Evolutionary conservation across 35 echinoderm and acorn worm species (phyloP).

Genomic region (Heliocidaris tuberculata): DNA sequence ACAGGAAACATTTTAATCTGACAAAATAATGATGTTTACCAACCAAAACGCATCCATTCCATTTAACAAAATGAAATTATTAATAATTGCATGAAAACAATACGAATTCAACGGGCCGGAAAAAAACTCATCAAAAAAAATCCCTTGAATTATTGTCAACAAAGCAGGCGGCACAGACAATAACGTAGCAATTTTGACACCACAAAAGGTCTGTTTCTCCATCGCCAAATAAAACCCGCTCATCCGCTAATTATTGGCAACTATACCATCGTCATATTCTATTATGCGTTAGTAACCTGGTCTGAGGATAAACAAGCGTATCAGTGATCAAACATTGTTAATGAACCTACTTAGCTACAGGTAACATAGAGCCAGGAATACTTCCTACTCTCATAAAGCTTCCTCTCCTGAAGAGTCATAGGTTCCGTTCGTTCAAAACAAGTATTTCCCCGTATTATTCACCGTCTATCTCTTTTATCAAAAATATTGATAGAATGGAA

Average conservation of each 20-base stretch:
- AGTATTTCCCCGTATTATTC: slow-evolving; percentile 2
- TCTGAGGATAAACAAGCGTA: background rate
- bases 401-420: background rate
- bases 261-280: background rate
- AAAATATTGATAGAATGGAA: background rate
- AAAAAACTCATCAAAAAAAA: background rate
- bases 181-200: background rate
- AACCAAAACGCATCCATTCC: background rate
- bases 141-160: background rate
- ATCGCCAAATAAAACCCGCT: background rate
- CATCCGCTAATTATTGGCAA: background rate
- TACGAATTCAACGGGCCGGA: background rate
- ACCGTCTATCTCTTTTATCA: background rate
- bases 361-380: background rate
- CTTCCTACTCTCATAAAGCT: background rate
- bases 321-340: background rate
- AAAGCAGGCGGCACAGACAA: background rate
- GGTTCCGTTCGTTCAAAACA: slow-evolving; percentile 9
- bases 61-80: background rate
- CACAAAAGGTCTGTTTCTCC: background rate
- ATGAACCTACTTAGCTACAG: background rate
- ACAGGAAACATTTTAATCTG: background rate
- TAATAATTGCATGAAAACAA: background rate
- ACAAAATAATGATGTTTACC: background rate
- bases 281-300: background rate